Percentiles rank a stretch among this genome's conserved stretches.
Evolutionary conservation across 2,888 invertebrate genomes (phyloP).

Genomic region (Furcula furcula): DNA sequence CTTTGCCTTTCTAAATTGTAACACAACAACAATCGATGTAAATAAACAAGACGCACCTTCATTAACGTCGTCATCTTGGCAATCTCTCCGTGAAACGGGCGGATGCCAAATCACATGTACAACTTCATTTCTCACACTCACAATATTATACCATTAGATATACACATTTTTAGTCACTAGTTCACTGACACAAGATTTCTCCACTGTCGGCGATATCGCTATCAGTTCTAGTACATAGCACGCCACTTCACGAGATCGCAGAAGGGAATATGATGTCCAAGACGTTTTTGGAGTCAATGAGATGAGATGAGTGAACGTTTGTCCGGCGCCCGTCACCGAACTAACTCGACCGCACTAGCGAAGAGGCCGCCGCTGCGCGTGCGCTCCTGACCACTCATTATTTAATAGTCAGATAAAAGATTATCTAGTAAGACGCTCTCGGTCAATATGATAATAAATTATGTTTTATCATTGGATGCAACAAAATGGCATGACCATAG

Average conservation of each 20-base stretch:
- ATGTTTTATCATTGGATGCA: slow-evolving; percentile 47
- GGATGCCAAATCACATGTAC: slow-evolving; percentile 50
- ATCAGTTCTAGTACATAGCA: slow-evolving; percentile 7
- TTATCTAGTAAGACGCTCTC: slow-evolving; percentile 74
- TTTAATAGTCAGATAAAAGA: slow-evolving; percentile 78
- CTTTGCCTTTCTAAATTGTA: slow-evolving; percentile 8
- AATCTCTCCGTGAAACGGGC: slow-evolving; percentile 33
- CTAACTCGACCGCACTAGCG: slow-evolving; percentile 38
- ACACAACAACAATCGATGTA: slow-evolving; percentile 23
- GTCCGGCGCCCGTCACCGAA: slow-evolving; percentile 33
- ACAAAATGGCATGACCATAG: slow-evolving; percentile 28
- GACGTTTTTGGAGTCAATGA: slow-evolving; percentile 10
- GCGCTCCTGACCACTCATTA: slow-evolving; percentile 55
- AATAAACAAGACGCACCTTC: slow-evolving; percentile 55
- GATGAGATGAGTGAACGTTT: slow-evolving; percentile 17
- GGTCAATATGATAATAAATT: slow-evolving; percentile 63
- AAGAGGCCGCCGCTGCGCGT: slow-evolving; percentile 44
- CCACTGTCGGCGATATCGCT: slow-evolving; percentile 3
- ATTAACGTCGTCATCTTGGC: slow-evolving; percentile 58
- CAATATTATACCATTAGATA: slow-evolving; percentile 11
- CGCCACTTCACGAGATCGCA: slow-evolving; percentile 9
- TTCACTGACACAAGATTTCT: slow-evolving; percentile 12
- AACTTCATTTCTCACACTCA: slow-evolving; percentile 41
- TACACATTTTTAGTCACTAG: slow-evolving; percentile 17
- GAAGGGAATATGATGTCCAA: slow-evolving; percentile 5